Evolutionary conservation across 2,888 invertebrate genomes (phyloP), one percentile per base, ranked within the genome.

Genomic region (Gandaritis pyraliata): DNA sequence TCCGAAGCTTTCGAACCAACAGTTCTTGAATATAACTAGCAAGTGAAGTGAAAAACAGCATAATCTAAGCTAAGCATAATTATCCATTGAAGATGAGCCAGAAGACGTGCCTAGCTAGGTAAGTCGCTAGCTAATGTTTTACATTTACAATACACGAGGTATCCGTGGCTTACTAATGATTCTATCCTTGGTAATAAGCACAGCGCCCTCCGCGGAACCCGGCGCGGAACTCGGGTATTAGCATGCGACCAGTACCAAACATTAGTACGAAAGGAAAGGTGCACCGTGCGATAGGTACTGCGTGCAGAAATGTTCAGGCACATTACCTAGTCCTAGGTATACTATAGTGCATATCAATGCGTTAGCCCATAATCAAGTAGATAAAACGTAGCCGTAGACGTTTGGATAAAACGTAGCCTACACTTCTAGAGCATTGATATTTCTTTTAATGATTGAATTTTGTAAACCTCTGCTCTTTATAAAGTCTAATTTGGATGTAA

Each of bases 81-180:
- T n/a, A n/a, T n/a, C n/a, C n/a, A n/a, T n/a, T n/a, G n/a, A n/a
- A 47, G 47, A 47, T 30, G 13, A 30, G 1, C 5, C 13, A 12
- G 46, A 18, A 43, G 13, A 38, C 1, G 2, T n/a, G 4, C 0
- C n/a, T n/a, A 38, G 38, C n/a, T 30, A 30, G n/a, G 38, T 4
- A 38, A 8, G 38, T 7, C 1, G n/a, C n/a, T n/a, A 38, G 38
- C 4, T 33, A 33, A 38, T 38, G 38, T 38, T 38, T 1, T 8
- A 38, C 41, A 15, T 41, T 15, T 8, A 41, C 41, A 41, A 7
- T 41, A 41, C 41, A 15, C 41, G 15, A 18, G 36, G 36, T 8
- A 47, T 10, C 47, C 15, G 47, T 58, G 46, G 51, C 51, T 58
- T 47, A 52, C 51, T 58, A 52, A 58, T 58, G 46, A 39, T 52